A percentile compares a stretch with the other conserved stretches of the same genome.
These are phyloP conservation scores for Dynastes tityus DNA, from an alignment of 2,888 invertebrate genomes.

Conservation along the genomic window DNA sequence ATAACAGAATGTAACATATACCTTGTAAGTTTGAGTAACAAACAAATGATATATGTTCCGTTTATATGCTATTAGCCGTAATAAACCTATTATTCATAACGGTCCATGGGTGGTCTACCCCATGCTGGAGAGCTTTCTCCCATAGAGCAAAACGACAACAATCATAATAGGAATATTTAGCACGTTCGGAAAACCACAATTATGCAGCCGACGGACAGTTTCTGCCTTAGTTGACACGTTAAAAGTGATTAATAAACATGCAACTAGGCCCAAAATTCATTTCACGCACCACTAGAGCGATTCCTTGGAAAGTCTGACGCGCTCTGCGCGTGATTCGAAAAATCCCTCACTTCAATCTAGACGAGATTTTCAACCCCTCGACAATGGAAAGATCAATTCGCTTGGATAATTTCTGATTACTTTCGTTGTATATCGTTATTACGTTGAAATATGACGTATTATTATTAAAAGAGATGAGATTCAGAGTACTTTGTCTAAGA, in stretches of 20 bases:
- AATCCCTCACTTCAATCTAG: slow-evolving; percentile 42
- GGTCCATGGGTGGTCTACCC: slow-evolving; percentile 4
- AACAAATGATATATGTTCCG: no score
- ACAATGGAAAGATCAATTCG: slow-evolving; percentile 37
- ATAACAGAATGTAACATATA: no score
- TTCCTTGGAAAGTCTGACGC: slow-evolving; percentile 38
- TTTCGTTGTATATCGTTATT: slow-evolving; percentile 23
- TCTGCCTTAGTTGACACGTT: slow-evolving; percentile 21
- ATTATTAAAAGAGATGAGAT: not conserved
- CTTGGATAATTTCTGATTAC: slow-evolving; percentile 41
- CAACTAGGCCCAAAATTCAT: slow-evolving; percentile 58
- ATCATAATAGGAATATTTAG: slow-evolving; percentile 4
- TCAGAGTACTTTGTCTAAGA: no score
- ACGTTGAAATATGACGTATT: not conserved
- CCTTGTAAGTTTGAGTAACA: no score
- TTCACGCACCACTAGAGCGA: slow-evolving; percentile 65
- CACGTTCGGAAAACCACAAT: slow-evolving; percentile 9
- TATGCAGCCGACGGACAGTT: slow-evolving; percentile 5
- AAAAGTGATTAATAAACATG: slow-evolving; percentile 42
- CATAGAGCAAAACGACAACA: not conserved
- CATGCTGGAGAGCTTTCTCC: not conserved
- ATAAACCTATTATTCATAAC: no score
- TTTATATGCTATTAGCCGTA: no score
- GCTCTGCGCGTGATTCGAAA: slow-evolving; percentile 38
- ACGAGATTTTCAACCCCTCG: slow-evolving; percentile 42